Evolutionary conservation across 2,113 vertebrate species (phyloP), one percentile per base, ranked within the genome.

Genomic region (Fukomys damarensis): DNA sequence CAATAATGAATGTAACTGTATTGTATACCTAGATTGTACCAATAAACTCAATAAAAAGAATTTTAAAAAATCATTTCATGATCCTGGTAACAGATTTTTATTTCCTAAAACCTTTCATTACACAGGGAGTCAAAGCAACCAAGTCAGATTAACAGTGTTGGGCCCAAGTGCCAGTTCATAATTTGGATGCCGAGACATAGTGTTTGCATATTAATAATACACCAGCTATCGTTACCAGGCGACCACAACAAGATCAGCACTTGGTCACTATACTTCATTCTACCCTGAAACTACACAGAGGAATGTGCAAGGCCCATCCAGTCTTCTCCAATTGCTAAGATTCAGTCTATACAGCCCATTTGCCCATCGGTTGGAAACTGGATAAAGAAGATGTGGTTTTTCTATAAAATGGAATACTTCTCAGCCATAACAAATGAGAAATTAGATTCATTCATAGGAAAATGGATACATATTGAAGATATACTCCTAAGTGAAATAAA

Each of bases 41-140:
- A n/a, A n/a, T n/a, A n/a, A n/a, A n/a, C n/a, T n/a, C n/a, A n/a
- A n/a, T n/a, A n/a, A n/a, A n/a, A n/a, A n/a, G n/a, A n/a, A n/a
- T n/a, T n/a, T n/a, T n/a, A n/a, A n/a, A n/a, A 97, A 98, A 96
- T 96, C 98, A 97, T 89, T 97, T 38, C 91, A 89, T 2, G 2
- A 43, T 96, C 95, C 76, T 92, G 68, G 65, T 63, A 93, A 90
- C 52, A 89, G 94, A 83, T 86, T 97, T 97, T 79, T 81, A 76
- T 91, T 97, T 97, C 86, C 88, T 95, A 28, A 96, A 97, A 96
- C 82, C 66, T 98, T 96, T 98, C 90, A 97, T 98, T 98, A 93
- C 66, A 86, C 77, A 74, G 61, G 0, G 41, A 93, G 95, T 97
- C 94, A 97, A 97, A 80, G 56, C 86, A 98, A 85, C 86, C 68